Evolutionary conservation across 2,888 invertebrate genomes (phyloP).

Genomic region (Boloria euphrosyne): DNA sequence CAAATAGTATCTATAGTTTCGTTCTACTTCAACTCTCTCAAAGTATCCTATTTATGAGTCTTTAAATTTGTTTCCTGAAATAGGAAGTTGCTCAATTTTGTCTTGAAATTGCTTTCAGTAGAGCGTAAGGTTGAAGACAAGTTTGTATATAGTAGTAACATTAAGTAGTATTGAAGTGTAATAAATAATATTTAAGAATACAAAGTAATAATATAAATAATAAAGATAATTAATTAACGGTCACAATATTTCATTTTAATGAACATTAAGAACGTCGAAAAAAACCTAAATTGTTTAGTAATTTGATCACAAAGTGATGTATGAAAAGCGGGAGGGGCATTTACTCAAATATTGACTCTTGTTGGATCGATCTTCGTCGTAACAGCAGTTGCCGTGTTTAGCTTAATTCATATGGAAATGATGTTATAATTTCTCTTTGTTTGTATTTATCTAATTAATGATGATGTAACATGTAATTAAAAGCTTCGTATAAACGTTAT

Average conservation of each 20-base stretch:
- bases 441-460: slow-evolving; percentile 3
- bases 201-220: too few species aligned
- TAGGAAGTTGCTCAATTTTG: slow-evolving; percentile 1
- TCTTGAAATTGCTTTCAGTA: slow-evolving; percentile 5
- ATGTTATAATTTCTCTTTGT: slow-evolving; percentile 7
- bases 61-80: slow-evolving; percentile 4
- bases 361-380: slow-evolving; percentile 30
- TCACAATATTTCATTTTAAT: not conserved
- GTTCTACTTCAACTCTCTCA: not conserved
- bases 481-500: too few species aligned
- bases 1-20: not conserved
- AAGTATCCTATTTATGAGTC: not conserved
- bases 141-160: not conserved
- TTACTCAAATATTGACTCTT: slow-evolving; percentile 33
- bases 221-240: too few species aligned
- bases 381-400: slow-evolving; percentile 21
- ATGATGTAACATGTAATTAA: not conserved
- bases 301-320: slow-evolving; percentile 23
- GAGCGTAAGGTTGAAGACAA: not conserved
- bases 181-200: too few species aligned
- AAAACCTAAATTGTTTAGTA: slow-evolving; percentile 8
- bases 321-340: slow-evolving; percentile 23
- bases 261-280: not conserved
- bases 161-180: not conserved
- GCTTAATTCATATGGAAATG: slow-evolving; percentile 29